These are phyloP conservation scores for Trachelus stipa DNA, from an alignment of 2,888 invertebrate genomes.

Conservation along the genomic window DNA sequence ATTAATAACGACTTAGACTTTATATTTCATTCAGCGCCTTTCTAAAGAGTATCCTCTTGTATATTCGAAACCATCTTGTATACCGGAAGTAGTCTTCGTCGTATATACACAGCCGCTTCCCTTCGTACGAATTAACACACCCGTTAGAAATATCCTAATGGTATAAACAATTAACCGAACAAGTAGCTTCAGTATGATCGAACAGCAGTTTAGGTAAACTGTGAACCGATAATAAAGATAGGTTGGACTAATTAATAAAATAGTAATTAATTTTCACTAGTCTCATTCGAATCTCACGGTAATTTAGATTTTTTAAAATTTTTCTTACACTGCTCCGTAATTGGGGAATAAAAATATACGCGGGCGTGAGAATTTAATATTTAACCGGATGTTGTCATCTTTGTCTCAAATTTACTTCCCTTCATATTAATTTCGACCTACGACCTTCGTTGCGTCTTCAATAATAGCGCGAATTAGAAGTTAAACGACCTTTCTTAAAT, in stretches of 20 bases:
- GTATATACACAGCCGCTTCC: background rate
- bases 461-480: background rate
- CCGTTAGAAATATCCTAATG: background rate
- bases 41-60: background rate
- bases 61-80: background rate
- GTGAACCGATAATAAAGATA: background rate
- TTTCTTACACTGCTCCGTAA: background rate
- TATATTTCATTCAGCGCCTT: background rate
- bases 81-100: background rate
- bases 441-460: background rate
- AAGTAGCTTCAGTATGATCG: background rate
- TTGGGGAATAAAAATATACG: background rate
- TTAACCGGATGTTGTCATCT: background rate
- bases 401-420: background rate
- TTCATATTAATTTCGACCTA: background rate
- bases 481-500: slow-evolving; percentile 2
- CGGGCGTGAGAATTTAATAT: background rate
- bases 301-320: background rate
- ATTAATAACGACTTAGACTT: background rate
- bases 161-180: background rate
- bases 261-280: background rate
- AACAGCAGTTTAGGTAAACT: background rate
- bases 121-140: background rate
- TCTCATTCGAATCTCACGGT: background rate
- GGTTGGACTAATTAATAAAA: background rate